Evolutionary conservation across 1,140 invertebrate species (phyloP), one percentile per base, ranked within the genome.

Genomic region (Lepidurus arcticus): DNA sequence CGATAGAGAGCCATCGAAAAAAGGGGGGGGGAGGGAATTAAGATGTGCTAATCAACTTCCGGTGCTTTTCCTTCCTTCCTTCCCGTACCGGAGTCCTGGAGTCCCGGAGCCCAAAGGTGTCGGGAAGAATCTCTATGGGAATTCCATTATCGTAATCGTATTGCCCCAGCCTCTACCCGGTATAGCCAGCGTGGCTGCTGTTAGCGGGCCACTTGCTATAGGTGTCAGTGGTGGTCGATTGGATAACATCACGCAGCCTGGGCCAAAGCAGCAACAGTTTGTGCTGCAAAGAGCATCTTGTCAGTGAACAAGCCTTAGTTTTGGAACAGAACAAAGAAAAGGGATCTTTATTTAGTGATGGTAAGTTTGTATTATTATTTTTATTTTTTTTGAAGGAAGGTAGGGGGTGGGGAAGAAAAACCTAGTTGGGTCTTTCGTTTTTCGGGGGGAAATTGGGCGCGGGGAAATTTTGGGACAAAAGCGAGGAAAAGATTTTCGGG

Each of bases 101-200:
- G 21, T 21, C 53, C 16, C 9, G 53, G 21, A 21, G 53, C 10
- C 10, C 10, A 47, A 47, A 65, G 53, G 53, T 65, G 53, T 65
- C 45, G 21, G 53, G 53, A 65, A 65, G 53, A 65, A 65, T 65
- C 53, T 65, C 53, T 65, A 65, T 65, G 53, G 53, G 53, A 65
- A 65, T 65, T 65, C 53, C 53, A 65, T 65, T 65, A 65, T 7
- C 53, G 53, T 65, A 65, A 65, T 13, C 53, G 16, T 21, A 65
- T 65, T 65, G 53, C 53, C 34, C 34, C 53, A 65, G 53, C 53
- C 13, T 65, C 53, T 65, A 3, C 1, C 34, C 34, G 34, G 34
- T 34, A 34, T 3, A 4, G 34, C 34, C 34, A 34, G 34, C 34
- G 34, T 34, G 34, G 34, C 34, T 4, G 34, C 34, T 34, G 34